phyloP scores from a whole-genome alignment of 2,888 invertebrate species.

The Drosophila falleni region DNA sequence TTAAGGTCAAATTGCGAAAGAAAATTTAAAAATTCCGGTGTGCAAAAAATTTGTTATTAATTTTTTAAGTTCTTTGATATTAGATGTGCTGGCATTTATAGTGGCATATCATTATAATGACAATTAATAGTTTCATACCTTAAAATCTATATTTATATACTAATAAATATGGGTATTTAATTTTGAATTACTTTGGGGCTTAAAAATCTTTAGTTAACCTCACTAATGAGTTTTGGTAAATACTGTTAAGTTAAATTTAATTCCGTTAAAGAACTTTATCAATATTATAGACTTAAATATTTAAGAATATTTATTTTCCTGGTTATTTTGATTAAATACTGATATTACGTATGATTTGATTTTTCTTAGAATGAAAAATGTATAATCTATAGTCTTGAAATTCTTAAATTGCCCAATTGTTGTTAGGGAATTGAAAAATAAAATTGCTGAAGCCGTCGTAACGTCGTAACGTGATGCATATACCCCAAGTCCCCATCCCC shows the following conservation, averaged over 20 bases:
- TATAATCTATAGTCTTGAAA: background rate
- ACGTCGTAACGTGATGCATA: background rate
- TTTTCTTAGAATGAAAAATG: background rate
- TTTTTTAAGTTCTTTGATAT: too few relatives aligned
- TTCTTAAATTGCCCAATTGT: background rate
- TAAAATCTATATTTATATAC: background rate
- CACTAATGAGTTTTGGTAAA: background rate
- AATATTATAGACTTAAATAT: background rate
- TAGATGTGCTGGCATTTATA: background rate
- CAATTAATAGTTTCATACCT: background rate
- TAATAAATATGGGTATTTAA: background rate
- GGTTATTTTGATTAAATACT: background rate
- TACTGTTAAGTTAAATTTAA: background rate
- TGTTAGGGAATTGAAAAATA: slow-evolving; percentile 10
- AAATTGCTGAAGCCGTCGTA: background rate
- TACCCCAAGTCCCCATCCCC: background rate
- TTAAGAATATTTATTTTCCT: background rate
- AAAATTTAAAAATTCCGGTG: too few relatives aligned
- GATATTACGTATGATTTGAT: background rate
- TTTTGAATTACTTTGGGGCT: background rate
- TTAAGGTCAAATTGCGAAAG: too few relatives aligned
- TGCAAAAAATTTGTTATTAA: too few relatives aligned
- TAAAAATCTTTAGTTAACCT: background rate
- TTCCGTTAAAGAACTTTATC: background rate
- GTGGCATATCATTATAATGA: background rate